A percentile compares a stretch with the other conserved stretches of the same genome.
Evolutionary conservation across 2,113 vertebrate species (phyloP).

Genomic region (Ictalurus punctatus): DNA sequence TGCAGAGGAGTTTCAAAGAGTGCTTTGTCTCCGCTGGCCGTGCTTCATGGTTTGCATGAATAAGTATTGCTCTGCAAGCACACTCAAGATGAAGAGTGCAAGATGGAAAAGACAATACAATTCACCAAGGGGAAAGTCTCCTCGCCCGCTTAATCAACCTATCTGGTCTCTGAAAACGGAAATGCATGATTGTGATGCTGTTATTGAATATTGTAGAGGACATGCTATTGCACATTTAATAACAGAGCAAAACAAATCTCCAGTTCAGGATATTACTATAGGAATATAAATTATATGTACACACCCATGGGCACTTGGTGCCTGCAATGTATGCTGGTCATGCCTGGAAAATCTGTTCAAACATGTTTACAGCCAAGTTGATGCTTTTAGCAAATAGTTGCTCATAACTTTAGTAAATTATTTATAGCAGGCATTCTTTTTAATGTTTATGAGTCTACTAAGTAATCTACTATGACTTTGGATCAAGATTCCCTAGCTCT

Average conservation of each 20-base stretch:
- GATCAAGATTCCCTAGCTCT: neutral
- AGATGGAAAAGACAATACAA: constrained; percentile 46
- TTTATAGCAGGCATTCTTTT: neutral
- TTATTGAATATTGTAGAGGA: constrained; percentile 10
- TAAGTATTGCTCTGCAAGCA: constrained; percentile 49
- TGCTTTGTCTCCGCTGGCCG: constrained; percentile 50
- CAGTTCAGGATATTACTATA: constrained; percentile 10
- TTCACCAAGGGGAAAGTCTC: constrained; percentile 32
- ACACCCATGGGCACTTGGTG: neutral
- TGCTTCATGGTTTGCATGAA: constrained; percentile 53
- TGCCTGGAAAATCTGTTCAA: neutral
- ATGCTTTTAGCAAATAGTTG: neutral
- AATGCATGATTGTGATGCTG: constrained; percentile 12
- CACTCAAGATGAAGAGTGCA: constrained; percentile 46
- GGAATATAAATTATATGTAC: neutral
- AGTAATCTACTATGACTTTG: neutral
- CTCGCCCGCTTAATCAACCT: constrained; percentile 37
- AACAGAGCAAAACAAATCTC: constrained; percentile 10
- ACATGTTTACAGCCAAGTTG: neutral
- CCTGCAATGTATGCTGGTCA: neutral
- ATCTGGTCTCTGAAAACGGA: constrained; percentile 22
- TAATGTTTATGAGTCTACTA: neutral
- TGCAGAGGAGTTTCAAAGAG: constrained; percentile 54
- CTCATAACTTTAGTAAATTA: neutral
- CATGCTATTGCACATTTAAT: constrained; percentile 11